Evolutionary conservation across 2,113 vertebrate genomes (phyloP).

Genomic region (Prinia subflava): DNA sequence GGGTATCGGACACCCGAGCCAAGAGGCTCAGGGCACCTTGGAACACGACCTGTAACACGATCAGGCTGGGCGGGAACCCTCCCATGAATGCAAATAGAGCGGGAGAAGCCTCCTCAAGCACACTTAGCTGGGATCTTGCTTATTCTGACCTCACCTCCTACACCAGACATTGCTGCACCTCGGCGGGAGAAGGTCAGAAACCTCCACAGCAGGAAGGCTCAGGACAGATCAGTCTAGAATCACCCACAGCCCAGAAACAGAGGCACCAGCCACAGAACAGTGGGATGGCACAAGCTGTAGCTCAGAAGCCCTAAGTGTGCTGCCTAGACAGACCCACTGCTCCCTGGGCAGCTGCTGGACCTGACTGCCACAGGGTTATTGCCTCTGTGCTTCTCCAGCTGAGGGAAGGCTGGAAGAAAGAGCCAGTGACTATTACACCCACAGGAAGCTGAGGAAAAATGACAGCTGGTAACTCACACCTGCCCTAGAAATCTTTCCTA

Average conservation of each 20-base stretch:
- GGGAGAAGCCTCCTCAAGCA: neutral
- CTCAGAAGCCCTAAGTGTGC: neutral
- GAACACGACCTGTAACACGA: slow-evolving; percentile 12
- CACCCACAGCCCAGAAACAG: neutral
- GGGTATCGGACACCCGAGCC: slow-evolving; percentile 22
- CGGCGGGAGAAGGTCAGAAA: neutral
- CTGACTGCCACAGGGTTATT: neutral
- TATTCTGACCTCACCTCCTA: neutral
- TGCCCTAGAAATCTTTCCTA: neutral
- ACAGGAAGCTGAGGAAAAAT: neutral
- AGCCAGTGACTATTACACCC: neutral
- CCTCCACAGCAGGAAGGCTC: neutral
- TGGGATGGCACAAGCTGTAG: neutral
- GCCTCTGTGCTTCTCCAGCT: neutral
- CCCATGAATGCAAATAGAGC: neutral
- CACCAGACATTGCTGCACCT: neutral
- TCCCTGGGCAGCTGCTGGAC: neutral
- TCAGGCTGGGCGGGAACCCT: neutral
- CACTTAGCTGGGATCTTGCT: neutral
- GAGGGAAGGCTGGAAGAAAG: neutral
- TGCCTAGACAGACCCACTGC: neutral
- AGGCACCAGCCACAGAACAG: neutral
- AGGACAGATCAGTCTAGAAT: neutral
- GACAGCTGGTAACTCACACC: neutral
- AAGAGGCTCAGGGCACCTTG: slow-evolving; percentile 33